phyloP scores from a whole-genome alignment of 1,140 invertebrate genomes.

The Camponotus floridanus region DNA sequence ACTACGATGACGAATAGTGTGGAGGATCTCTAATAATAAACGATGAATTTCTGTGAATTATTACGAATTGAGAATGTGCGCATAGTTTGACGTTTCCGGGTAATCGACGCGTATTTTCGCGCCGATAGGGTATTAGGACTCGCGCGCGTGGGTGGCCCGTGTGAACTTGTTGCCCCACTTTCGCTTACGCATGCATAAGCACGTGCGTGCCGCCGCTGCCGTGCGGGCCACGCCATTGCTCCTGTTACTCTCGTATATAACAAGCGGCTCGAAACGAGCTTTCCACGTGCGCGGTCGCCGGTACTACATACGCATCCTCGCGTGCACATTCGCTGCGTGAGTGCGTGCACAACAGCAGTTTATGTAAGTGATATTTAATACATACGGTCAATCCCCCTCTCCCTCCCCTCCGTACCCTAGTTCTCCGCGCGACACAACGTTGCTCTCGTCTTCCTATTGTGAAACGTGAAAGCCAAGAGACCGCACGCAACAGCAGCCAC shows the following conservation, averaged over 20 bases:
- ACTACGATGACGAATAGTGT: too few relatives aligned
- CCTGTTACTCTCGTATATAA: constrained; percentile 32
- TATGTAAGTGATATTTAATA: constrained; percentile 50
- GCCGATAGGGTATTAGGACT: constrained; percentile 23
- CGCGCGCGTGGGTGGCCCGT: constrained; percentile 70
- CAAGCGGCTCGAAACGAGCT: constrained; percentile 11
- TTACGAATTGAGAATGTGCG: too few relatives aligned
- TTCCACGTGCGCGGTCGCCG: constrained; percentile 65
- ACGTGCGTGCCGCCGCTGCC: constrained; percentile 65
- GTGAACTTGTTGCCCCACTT: constrained; percentile 69
- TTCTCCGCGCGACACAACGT: constrained; percentile 9
- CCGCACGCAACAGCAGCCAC: constrained; percentile 11
- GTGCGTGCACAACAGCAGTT: neutral
- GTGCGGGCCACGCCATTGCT: constrained; percentile 44
- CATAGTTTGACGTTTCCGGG: neutral
- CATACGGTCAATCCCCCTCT: neutral
- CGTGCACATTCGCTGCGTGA: constrained; percentile 13
- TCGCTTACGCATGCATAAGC: constrained; percentile 76
- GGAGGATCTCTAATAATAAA: constrained; percentile 6
- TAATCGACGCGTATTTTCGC: constrained; percentile 19
- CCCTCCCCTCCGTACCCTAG: neutral
- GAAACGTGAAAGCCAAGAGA: constrained; percentile 50
- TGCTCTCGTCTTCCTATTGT: constrained; percentile 54
- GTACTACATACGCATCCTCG: neutral
- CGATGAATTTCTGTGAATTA: too few relatives aligned